A percentile compares a stretch with the other conserved stretches of the same genome.
Conservation (phyloP, 2,888 invertebrate genomes). For the Cantharis lateralis region DNA sequence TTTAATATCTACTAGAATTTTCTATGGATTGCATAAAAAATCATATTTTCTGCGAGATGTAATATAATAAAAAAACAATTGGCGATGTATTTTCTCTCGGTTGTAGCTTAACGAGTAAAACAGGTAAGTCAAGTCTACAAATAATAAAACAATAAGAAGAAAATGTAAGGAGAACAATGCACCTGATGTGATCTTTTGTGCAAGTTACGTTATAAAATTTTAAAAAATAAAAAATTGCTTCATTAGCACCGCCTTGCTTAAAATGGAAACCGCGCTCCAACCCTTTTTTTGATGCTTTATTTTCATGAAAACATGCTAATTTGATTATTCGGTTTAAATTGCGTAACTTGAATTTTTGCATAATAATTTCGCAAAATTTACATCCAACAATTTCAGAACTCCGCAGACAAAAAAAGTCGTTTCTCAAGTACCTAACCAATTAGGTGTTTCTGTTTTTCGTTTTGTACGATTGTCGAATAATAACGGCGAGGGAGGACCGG, state of each 20-base stretch:
- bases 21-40: neutral
- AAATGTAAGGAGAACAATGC: constrained; percentile 27
- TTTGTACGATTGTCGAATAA: neutral
- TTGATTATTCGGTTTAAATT: neutral
- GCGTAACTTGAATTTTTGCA: neutral
- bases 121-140: constrained; percentile 29
- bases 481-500: neutral
- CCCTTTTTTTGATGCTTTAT: neutral
- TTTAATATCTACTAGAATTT: neutral
- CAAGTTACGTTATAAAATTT: neutral
- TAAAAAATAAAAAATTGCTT: neutral
- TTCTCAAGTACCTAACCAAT: neutral
- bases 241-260: neutral
- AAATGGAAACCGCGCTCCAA: neutral
- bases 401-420: neutral
- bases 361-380: neutral
- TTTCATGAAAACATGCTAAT: neutral
- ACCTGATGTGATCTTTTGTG: constrained; percentile 7
- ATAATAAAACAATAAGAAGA: constrained; percentile 23
- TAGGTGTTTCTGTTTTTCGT: neutral
- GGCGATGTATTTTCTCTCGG: neutral
- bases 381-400: neutral
- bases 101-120: constrained; percentile 22
- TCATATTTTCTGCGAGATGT: neutral
- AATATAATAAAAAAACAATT: neutral